Base-by-base conservation (phyloP, 1,140 invertebrate species). In the Drosophila nikananu region DNA sequence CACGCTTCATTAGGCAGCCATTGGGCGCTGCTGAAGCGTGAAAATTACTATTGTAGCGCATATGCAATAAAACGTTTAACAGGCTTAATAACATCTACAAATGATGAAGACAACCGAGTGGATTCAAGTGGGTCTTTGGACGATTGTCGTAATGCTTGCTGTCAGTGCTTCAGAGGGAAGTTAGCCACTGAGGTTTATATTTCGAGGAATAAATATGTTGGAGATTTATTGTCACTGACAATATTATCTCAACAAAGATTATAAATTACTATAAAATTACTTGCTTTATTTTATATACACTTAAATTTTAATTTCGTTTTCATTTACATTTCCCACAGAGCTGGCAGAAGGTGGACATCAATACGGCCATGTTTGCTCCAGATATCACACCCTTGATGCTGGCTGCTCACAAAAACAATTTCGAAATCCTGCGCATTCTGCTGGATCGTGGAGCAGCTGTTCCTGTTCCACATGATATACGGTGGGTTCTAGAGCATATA, bases 301-400 rank as follows among this genome's bases (percentile, higher is more conserved):
- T 39, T 39, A 7, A 21, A 19, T 46, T 21, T 32, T 7, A n/a
- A 19, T 6, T 35, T 19, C 3, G 5, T 72, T 23, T 61, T 35
- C 5, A 10, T 27, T n/a, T 5, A 30, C 5, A 13, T 19, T 52
- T 52, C 10, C n/a, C 10, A 19, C 93, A 97, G 96, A 97, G 97
- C 90, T 98, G 97, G 97, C 96, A 98, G 92, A 97, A 95, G 93
- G 95, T 97, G 30, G 97, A 97, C 90, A 94, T 95, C 15, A 95
- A 96, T 66, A 96, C 95, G n/a, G 96, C 96, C 2, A 95, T 95
- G 86, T 99, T 99, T 93, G 97, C 97, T 0, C 96, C 97, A 0
- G 98, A 99, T 93, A 97, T 99, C 73, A 99, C 98, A 1, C 98
- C 98, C 0, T 94, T 99, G 19, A 97, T 98, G 66, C 93, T 99